These are phyloP conservation scores for Hoplostethus mediterraneus DNA, from an alignment of 2,797 vertebrate genomes.

Conservation along the genomic window DNA sequence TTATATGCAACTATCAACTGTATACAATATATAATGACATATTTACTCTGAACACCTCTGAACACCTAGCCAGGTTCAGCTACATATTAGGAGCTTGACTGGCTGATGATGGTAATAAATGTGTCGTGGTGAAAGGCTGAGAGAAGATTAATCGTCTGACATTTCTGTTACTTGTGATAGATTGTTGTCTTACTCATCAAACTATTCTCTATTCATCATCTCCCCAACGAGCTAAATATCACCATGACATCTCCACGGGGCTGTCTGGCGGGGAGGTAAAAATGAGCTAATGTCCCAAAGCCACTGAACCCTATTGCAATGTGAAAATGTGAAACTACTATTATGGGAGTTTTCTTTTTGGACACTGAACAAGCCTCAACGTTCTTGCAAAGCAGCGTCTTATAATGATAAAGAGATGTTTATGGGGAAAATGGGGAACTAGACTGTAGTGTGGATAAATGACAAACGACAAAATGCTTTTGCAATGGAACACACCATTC, in stretches of 20 bases:
- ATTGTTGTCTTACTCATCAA: conserved; percentile 64
- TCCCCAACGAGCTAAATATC: conserved; percentile 49
- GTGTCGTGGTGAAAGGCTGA: conserved; percentile 9
- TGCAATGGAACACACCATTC: conserved; percentile 38
- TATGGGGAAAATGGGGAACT: conserved; percentile 22
- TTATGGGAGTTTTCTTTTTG: conserved; percentile 23
- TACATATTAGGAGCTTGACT: conserved; percentile 11
- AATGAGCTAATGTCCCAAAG: conserved; percentile 29
- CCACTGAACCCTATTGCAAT: conserved; percentile 11
- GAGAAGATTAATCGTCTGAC: conserved; percentile 61
- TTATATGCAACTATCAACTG: too few species aligned
- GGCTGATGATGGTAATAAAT: conserved; percentile 9
- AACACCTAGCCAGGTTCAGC: background rate
- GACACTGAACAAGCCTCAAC: conserved; percentile 12
- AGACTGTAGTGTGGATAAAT: conserved; percentile 21
- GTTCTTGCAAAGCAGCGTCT: conserved; percentile 46
- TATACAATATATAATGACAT: background rate
- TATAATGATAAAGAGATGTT: conserved; percentile 53
- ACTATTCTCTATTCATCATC: conserved; percentile 58
- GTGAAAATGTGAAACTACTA: conserved; percentile 19
- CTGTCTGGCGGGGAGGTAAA: conserved; percentile 22
- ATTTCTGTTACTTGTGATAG: conserved; percentile 53
- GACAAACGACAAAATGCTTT: conserved; percentile 54
- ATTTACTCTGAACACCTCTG: background rate
- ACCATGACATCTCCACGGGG: conserved; percentile 8